Evolutionary conservation across 2,888 invertebrate genomes (phyloP).

Genomic region (Caenorhabditis panamensis): DNA sequence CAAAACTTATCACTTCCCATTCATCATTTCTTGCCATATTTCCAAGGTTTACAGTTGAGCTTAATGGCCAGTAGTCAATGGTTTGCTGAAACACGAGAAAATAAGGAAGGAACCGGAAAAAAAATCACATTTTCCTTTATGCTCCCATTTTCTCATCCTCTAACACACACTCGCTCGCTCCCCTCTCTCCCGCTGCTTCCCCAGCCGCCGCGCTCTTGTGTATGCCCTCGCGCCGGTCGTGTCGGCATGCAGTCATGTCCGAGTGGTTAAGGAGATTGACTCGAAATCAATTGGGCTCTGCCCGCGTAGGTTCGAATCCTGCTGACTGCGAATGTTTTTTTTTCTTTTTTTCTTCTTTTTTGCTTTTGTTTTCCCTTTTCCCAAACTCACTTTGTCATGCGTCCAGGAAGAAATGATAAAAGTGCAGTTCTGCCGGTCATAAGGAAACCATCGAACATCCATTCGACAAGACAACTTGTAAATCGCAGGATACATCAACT

Average conservation of each 20-base stretch:
- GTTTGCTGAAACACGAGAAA: constrained; percentile 64
- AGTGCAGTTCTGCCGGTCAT: constrained; percentile 78
- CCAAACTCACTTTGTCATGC: constrained; percentile 70
- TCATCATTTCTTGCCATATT: constrained; percentile 80
- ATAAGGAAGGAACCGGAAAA: neutral
- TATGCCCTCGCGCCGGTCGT: neutral
- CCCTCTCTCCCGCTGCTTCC: neutral
- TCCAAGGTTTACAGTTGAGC: constrained; percentile 72
- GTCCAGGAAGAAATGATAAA: constrained; percentile 81
- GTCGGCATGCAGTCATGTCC: constrained; percentile 56
- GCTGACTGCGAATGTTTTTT: constrained; percentile 55
- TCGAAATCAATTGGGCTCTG: constrained; percentile 72
- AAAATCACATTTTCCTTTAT: neutral
- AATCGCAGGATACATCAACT: constrained; percentile 80
- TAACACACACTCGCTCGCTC: neutral
- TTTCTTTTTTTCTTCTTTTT: no score
- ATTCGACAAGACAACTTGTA: constrained; percentile 79
- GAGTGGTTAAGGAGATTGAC: constrained; percentile 72
- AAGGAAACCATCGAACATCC: constrained; percentile 79
- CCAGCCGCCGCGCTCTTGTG: neutral
- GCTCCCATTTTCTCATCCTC: neutral
- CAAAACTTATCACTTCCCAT: constrained; percentile 79
- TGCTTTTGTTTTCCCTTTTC: no score
- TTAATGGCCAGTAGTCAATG: constrained; percentile 77
- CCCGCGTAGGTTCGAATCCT: constrained; percentile 72